Evolutionary conservation across 2,888 invertebrate genomes (phyloP), one percentile per base, ranked within the genome.

Genomic region (Andrena trimmerana): DNA sequence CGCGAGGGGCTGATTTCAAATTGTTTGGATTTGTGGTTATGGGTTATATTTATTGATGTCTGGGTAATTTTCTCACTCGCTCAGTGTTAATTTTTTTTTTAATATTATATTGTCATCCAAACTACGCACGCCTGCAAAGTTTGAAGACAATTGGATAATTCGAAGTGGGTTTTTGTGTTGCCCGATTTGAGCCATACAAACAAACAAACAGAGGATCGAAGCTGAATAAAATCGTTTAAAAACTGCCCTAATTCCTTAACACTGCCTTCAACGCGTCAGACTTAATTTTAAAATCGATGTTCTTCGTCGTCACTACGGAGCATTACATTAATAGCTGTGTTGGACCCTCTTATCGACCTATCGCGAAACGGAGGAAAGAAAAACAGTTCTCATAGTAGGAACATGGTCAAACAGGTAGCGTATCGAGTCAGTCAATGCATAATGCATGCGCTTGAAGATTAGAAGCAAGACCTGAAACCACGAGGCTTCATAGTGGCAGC

Each of bases 361-460:
- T 29, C 31, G 24, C 10, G 6, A 63, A 16, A 10, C 42, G 42
- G 10, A 57, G 54, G 65, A 36, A 70, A 60, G 36, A 66, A 83
- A 70, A 71, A 63, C 59, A 70, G 20, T 79, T 81, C 78, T 59
- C 73, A 63, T 70, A 75, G 69, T 8, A 29, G 68, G 24, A 70
- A 75, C 65, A 81, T 71, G 66, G 69, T 77, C 78, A 81, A 88
- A 84, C 82, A 81, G 82, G 83, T 85, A 86, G 81, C 78, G 77
- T 79, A 83, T 82, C 69, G 76, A 71, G 83, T 86, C 72, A 74
- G 75, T 73, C 83, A 77, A 90, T 90, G 86, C 88, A 90, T 90
- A 90, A 90, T 90, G 86, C 88, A 90, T 89, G 73, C 66, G 75
- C 48, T 71, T 65, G 79, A 80, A 90, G 88, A 90, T 91, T 88